Evolutionary conservation across 2,888 invertebrate genomes (phyloP), one percentile per base, ranked within the genome.

Genomic region (Notocelia uddmanniana): DNA sequence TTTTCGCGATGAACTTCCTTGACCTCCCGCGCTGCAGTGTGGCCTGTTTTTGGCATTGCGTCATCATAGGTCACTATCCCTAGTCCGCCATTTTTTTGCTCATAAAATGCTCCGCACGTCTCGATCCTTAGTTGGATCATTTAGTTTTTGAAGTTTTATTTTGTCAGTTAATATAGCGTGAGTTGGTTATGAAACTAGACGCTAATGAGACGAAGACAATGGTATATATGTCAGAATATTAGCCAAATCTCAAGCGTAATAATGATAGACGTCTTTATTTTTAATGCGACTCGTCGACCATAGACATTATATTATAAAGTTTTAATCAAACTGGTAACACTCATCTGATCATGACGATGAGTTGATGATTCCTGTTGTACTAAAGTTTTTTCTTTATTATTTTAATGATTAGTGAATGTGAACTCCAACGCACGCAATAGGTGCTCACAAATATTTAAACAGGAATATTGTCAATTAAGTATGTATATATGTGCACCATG

Each of bases 21-120:
- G 92, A 93, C 91, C 93, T 84, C 90, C 75, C 21, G 76, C 48
- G 76, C 81, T 87, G 89, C 89, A 88, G 80, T 81, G 82, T 87
- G 89, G 92, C 89, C 91, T 90, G 91, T 92, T 92, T 93, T 92
- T 78, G 88, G 89, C 85, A 87, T 93, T 92, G 80, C 93, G 93
- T 93, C 92, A 93, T 91, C 92, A 86, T 92, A 92, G 92, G 91
- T 92, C 92, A 91, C 87, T 89, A 90, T 89, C 85, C 89, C 90
- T 91, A 89, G 88, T 78, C 84, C 80, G 86, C 88, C 88, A 89
- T 85, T 89, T 92, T 93, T 93, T 92, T 90, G 89, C 90, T 89
- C 83, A 86, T 88, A 90, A 88, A 84, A 75, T 91, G 88, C 91
- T 83, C 79, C 76, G 85, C 92, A 93, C 92, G 93, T 90, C 85